Base-by-base conservation (phyloP, 2,888 invertebrate species). In the Microctonus aethiopoides region DNA sequence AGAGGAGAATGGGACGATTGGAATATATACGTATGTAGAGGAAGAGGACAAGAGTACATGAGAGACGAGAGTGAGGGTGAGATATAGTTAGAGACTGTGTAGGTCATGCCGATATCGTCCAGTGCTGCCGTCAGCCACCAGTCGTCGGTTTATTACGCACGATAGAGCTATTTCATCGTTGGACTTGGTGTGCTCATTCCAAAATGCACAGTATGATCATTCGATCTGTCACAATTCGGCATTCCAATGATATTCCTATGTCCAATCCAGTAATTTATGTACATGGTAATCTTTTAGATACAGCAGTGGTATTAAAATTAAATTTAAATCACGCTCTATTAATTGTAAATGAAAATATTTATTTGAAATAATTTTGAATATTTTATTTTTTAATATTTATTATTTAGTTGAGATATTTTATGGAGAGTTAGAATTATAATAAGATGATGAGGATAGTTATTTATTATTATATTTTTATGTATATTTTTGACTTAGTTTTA, bases 101-200 rank as follows among this genome's bases (percentile, higher is more conserved):
- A 63, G 51, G 54, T 64, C 54, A 52, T 64, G 64, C 64, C 54
- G 54, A 46, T 62, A 63, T 22, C 16, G n/a, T 6, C 22, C 22
- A 46, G 20, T 29, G 63, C 61, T 36, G 46, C 29, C 68, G 39
- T 54, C 56, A 57, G 13, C 68, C 60, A 24, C 62, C 26, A 41
- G 36, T 36, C 52, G 34, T 29, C 29, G 62, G 62, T 59, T 63
- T 29, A 39, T 54, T 60, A 68, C 39, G 60, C 68, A 59, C 59
- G 57, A 59, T 67, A 20, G 39, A 56, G n/a, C 29, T 20, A 22
- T 26, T 46, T 54, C 13, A 61, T 59, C 57, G 63, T 71, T n/a
- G 11, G 61, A 60, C 34, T 71, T 32, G 6, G 32, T 51, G 68
- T 41, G 26, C 54, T 54, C 54, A 26, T 46, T 16, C 10, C 46